Base-by-base conservation (phyloP, 2,888 invertebrate genomes). In the Cryptophagus acutangulus region DNA sequence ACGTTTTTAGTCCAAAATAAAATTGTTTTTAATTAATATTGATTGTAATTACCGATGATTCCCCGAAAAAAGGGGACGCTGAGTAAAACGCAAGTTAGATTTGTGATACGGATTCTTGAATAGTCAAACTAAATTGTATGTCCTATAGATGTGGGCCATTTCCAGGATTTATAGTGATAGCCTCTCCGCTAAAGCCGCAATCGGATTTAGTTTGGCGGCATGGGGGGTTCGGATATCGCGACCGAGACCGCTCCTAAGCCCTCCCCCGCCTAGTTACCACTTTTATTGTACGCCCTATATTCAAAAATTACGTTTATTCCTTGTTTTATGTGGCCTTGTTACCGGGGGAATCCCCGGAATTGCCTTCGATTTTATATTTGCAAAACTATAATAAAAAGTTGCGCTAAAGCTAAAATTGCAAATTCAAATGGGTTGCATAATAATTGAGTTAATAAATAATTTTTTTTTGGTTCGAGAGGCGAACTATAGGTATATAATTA, bases 101-200 rank as follows among this genome's bases (percentile, higher is more conserved):
- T 63, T 59, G 61, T 49, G 59, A 58, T 61, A 57, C 50, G 57
- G 55, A 54, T 50, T 54, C 54, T 41, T 51, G 59, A 57, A 58
- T 58, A 55, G 55, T 58, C 57, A 59, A 60, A 59, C 61, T 58
- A 57, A 60, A 62, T 61, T 61, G 61, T 60, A 57, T 57, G 61
- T 61, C 62, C 51, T 48, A 45, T 62, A 58, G 60, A 63, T 61
- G 62, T 58, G 62, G 61, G 56, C 62, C 61, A 61, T 63, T 62
- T 56, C 55, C 51, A 53, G 60, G 62, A 63, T 65, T 65, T 65
- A 66, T 63, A 58, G 63, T 64, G 64, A 66, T 65, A 62, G 63
- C 63, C 59, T 62, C 59, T 56, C 59, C 59, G 58, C 60, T 61
- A 60, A 63, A 63, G 61, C 63, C 66, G 59, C 64, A 64, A 66